Evolutionary conservation across 2,888 invertebrate genomes (phyloP).

Genomic region (Melanargia galathea): DNA sequence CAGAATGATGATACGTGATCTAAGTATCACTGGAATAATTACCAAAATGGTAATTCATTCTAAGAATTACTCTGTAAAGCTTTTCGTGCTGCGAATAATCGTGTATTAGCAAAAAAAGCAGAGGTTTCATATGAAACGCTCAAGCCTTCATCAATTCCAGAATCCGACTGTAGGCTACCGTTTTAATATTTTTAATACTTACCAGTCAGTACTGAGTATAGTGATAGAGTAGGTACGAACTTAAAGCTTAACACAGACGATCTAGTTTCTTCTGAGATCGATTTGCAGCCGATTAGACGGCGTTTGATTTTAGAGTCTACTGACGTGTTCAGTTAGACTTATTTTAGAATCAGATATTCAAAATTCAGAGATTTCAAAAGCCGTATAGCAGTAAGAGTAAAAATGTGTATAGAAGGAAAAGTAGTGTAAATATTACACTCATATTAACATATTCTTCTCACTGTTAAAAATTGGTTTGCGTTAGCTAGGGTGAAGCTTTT

Average conservation of each 20-base stretch:
- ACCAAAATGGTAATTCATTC: slow-evolving; percentile 19
- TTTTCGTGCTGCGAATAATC: slow-evolving; percentile 11
- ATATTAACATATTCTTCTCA: too few relatives aligned
- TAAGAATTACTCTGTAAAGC: slow-evolving; percentile 6
- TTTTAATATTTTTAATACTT: slow-evolving; percentile 35
- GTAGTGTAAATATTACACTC: too few relatives aligned
- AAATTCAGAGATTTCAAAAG: too few relatives aligned
- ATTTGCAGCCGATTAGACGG: not conserved
- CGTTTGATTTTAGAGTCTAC: too few relatives aligned
- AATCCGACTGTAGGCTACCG: slow-evolving; percentile 25
- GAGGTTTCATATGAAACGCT: slow-evolving; percentile 1
- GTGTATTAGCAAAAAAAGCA: slow-evolving; percentile 3
- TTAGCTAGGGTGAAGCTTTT: too few relatives aligned
- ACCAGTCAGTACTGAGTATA: slow-evolving; percentile 35
- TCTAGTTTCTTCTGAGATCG: not conserved
- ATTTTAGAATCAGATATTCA: too few relatives aligned
- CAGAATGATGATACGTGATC: not conserved
- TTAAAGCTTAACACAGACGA: slow-evolving; percentile 13
- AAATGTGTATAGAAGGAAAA: too few relatives aligned
- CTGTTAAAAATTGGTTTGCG: too few relatives aligned
- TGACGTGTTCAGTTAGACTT: too few relatives aligned
- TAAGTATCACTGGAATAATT: slow-evolving; percentile 12
- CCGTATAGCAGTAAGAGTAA: too few relatives aligned
- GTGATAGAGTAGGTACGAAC: slow-evolving; percentile 37
- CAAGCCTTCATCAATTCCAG: slow-evolving; percentile 8